Evolutionary conservation across 2,797 vertebrate species (phyloP).

Genomic region (Rhynchotus rufescens): DNA sequence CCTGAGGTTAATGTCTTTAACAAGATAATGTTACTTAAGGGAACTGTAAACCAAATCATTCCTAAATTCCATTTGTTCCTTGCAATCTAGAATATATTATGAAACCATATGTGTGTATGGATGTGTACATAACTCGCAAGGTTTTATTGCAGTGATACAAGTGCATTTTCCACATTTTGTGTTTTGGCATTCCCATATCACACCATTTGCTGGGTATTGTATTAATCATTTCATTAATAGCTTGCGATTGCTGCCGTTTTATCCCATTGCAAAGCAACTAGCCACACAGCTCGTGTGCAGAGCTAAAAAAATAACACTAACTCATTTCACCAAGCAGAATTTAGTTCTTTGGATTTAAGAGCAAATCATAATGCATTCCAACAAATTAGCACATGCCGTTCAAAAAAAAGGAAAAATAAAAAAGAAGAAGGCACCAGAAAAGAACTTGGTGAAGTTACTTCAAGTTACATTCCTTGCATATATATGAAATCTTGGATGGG

Average conservation of each 20-base stretch:
- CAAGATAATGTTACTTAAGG: constrained; percentile 84
- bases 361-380: constrained; percentile 39
- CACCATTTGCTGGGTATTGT: background rate
- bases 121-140: background rate
- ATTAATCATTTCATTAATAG: background rate
- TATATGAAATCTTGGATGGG: background rate
- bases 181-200: background rate
- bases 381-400: constrained; percentile 3
- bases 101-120: constrained; percentile 77
- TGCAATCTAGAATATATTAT: constrained; percentile 61
- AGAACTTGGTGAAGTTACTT: constrained; percentile 45
- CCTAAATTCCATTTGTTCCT: constrained; percentile 78
- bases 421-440: background rate
- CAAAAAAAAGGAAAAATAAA: background rate
- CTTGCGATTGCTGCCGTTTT: background rate
- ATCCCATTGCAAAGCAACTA: background rate
- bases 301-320: constrained; percentile 26
- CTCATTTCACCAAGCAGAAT: constrained; percentile 16
- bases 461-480: background rate
- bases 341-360: constrained; percentile 5
- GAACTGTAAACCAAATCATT: constrained; percentile 81
- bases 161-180: background rate
- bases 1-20: constrained; percentile 83
- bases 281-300: background rate
- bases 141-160: background rate